These are phyloP conservation scores for Amazona guildingii DNA, from an alignment of 2,113 vertebrate genomes.

Conservation along the genomic window DNA sequence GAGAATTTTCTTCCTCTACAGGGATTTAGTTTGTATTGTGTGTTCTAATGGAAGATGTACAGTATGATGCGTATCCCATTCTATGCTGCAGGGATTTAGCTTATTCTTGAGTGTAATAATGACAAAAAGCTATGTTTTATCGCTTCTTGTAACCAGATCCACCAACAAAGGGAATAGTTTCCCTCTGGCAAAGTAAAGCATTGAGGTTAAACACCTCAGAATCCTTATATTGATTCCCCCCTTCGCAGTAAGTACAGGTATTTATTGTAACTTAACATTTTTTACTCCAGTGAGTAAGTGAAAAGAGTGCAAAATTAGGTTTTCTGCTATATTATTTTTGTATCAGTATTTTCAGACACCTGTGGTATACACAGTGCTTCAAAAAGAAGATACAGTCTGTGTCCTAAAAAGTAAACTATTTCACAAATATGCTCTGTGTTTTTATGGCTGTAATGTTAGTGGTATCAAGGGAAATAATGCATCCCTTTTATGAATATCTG, in stretches of 20 bases:
- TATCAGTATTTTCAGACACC: background rate
- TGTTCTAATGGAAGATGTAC: background rate
- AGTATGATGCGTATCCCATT: background rate
- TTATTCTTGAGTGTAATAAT: background rate
- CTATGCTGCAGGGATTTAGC: conserved; percentile 20
- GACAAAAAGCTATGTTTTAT: conserved; percentile 34
- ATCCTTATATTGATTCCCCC: background rate
- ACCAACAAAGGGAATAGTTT: conserved; percentile 43
- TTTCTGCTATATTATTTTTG: background rate
- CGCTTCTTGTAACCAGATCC: conserved; percentile 42
- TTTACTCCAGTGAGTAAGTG: background rate
- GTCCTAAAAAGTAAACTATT: background rate
- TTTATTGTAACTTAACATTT: background rate
- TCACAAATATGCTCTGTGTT: background rate
- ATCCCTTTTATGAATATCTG: background rate
- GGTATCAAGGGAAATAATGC: background rate
- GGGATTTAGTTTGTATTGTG: background rate
- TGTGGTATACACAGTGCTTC: background rate
- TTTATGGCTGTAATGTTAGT: background rate
- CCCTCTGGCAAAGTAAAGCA: conserved; percentile 25
- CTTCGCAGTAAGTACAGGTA: background rate
- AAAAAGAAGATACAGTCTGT: background rate
- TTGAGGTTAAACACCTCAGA: conserved; percentile 34
- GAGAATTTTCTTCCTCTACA: background rate
- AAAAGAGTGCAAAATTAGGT: background rate